These are phyloP conservation scores for Hemicrepidius hirtus DNA, from an alignment of 2,888 invertebrate genomes.

Conservation along the genomic window DNA sequence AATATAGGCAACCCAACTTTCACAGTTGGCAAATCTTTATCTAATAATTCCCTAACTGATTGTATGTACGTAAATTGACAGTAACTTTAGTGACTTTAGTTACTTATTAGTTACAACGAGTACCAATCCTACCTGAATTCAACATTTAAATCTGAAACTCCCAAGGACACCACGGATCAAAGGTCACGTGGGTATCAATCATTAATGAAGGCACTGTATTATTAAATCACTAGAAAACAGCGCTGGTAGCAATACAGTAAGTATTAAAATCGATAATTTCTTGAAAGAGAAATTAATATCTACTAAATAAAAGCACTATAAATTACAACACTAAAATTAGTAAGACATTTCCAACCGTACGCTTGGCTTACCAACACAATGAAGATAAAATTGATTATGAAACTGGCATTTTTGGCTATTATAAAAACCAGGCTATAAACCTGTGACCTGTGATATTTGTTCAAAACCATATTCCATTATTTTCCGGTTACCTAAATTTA, in stretches of 20 bases:
- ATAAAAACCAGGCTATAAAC: not conserved
- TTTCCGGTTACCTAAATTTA: slow-evolving; percentile 15
- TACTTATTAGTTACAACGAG: no score
- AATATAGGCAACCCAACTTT: no score
- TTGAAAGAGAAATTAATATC: slow-evolving; percentile 1
- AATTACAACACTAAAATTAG: slow-evolving; percentile 9
- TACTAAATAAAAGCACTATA: slow-evolving; percentile 1
- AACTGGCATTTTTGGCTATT: slow-evolving; percentile 3
- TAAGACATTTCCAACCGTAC: not conserved
- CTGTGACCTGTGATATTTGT: slow-evolving; percentile 15
- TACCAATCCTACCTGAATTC: no score
- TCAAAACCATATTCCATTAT: not conserved
- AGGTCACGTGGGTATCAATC: no score
- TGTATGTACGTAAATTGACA: no score
- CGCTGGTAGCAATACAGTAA: not conserved
- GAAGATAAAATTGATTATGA: slow-evolving; percentile 24
- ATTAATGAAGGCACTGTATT: no score
- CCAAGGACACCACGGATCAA: no score
- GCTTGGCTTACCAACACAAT: slow-evolving; percentile 15
- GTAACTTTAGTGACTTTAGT: no score
- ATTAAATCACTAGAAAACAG: not conserved
- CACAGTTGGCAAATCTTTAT: no score
- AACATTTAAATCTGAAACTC: no score
- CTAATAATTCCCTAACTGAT: no score
- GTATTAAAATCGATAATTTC: not conserved